Base-by-base conservation (phyloP, 2,113 vertebrate genomes). In the Leucosticte australis region DNA sequence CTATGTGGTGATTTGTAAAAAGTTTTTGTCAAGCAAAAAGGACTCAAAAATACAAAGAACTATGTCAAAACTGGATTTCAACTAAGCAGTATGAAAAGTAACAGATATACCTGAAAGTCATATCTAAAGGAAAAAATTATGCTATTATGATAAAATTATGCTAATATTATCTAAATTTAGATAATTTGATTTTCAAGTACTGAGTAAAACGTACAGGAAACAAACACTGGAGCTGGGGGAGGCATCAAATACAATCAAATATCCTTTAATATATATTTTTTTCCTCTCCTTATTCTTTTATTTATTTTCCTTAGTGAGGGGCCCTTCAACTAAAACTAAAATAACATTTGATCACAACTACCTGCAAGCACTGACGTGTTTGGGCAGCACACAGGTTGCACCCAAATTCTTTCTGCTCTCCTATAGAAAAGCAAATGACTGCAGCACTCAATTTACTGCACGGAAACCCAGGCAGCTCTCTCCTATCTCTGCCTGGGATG, bases 1-100 rank as follows among this genome's bases (percentile, higher is more conserved):
- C 5, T 62, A 33, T 9, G 13, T 7, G 4, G 16, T 63, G 30
- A 80, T 89, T 27, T 68, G 41, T 44, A 12, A 17, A 15, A 80
- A 44, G 47, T 12, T 69, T 93, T 24, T 39, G 35, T 71, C 57
- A 84, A 68, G n/a, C 17, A 87, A 57, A 67, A 91, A 39, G 3
- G 11, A 64, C 20, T 70, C 30, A 33, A 18, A 89, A 89, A 80
- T 42, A 52, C 18, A 80, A 44, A 69, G 15, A 93, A 30, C 28
- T 70, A n/a, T 12, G 41, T 87, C 73, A 95, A 78, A 91, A 89
- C 16, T 46, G 23, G 18, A 87, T 84, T 95, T 82, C 39, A 78
- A 33, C 10, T 55, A 50, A 63, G 19, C 35, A 81, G 11, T 41
- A 81, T 27, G 23, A 65, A 39, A 78, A 87, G 15, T 26, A 84